Conservation (phyloP, 2,888 invertebrate genomes). For the Antitype chi region DNA sequence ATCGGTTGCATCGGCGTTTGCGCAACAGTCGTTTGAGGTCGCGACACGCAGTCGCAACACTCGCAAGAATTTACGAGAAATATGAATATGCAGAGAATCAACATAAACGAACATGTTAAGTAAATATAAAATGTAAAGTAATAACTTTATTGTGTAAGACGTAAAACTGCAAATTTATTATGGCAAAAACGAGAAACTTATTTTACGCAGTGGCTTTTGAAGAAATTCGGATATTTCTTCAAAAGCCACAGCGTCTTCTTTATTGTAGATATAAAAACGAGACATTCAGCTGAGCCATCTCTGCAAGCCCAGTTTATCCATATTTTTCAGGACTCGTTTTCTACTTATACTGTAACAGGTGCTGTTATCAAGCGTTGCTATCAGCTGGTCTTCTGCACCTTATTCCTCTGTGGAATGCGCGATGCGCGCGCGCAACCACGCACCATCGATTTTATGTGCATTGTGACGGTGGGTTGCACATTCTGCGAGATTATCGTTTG, state of each 20-base stretch:
- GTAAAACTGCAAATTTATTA: not conserved
- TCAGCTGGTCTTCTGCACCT: conserved; percentile 17
- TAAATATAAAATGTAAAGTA: not conserved
- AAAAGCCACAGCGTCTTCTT: no score
- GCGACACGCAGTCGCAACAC: conserved; percentile 63
- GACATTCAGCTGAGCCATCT: not conserved
- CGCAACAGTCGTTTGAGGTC: conserved; percentile 68
- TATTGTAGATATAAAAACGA: not conserved
- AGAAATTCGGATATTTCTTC: not conserved
- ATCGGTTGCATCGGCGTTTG: conserved; percentile 66
- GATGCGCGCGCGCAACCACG: conserved; percentile 59
- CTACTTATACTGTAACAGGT: not conserved
- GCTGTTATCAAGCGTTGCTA: not conserved
- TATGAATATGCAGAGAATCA: conserved; percentile 40
- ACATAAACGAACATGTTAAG: not conserved
- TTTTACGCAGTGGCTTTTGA: not conserved
- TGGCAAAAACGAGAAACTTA: not conserved
- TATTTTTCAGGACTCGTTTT: not conserved
- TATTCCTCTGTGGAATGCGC: conserved; percentile 24
- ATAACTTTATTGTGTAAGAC: not conserved
- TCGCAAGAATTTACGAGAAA: conserved; percentile 40
- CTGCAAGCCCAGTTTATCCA: not conserved
- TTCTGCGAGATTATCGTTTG: conserved; percentile 33
- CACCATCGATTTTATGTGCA: conserved; percentile 62
- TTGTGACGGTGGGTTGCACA: conserved; percentile 53